phyloP scores from a whole-genome alignment of 2,888 invertebrate genomes.

The Drosophila sordidapex region DNA sequence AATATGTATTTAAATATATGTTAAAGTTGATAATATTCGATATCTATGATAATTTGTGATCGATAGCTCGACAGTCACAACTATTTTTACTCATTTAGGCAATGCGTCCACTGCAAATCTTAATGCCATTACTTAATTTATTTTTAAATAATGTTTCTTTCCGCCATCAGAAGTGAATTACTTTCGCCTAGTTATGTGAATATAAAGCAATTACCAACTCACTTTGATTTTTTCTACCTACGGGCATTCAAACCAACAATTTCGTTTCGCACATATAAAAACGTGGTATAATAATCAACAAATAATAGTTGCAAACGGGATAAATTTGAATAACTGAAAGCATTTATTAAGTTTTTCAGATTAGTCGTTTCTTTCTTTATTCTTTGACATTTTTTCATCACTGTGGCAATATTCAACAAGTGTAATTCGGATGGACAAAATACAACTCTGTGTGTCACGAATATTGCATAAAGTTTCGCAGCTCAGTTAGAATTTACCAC shows the following conservation, averaged over 20 bases:
- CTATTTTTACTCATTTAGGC: background rate
- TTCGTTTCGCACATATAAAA: background rate
- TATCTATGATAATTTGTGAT: background rate
- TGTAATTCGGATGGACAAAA: background rate
- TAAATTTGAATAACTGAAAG: background rate
- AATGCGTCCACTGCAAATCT: background rate
- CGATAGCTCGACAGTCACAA: background rate
- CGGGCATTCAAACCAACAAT: background rate
- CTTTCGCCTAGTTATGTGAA: background rate
- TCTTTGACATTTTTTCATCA: background rate
- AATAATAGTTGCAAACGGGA: background rate
- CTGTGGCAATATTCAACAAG: slow-evolving; percentile 49
- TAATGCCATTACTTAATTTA: background rate
- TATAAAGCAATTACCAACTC: background rate
- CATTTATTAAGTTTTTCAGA: background rate
- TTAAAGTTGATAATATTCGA: background rate
- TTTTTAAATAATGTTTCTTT: background rate
- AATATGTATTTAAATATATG: background rate
- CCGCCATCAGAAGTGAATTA: background rate
- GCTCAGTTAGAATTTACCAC: slow-evolving; percentile 16
- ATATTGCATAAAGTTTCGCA: slow-evolving; percentile 44
- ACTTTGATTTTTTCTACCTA: background rate
- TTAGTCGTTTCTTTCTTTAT: background rate
- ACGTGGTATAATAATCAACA: background rate
- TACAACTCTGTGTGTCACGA: slow-evolving; percentile 30